Conservation (phyloP, 2,113 vertebrate species). For the Junco hyemalis region DNA sequence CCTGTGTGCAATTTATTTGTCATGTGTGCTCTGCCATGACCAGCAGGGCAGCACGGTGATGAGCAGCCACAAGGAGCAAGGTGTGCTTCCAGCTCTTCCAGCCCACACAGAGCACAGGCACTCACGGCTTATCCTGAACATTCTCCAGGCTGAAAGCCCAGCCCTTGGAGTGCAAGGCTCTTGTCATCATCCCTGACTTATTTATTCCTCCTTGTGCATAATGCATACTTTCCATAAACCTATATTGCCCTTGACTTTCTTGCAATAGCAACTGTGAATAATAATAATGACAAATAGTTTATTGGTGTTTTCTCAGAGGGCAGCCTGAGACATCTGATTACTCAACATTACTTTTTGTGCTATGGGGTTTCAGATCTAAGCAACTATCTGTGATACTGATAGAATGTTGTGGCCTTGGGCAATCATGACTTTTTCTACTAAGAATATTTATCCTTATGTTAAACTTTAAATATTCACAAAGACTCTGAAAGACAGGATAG, state of each 20-base stretch:
- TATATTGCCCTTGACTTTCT: neutral
- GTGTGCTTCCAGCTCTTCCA: neutral
- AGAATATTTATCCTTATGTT: conserved; percentile 19
- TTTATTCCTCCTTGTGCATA: neutral
- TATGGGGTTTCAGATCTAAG: neutral
- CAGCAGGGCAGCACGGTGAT: neutral
- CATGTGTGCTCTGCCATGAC: neutral
- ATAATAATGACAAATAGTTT: neutral
- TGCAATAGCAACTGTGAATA: neutral
- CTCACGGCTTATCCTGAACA: neutral
- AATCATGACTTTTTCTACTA: neutral
- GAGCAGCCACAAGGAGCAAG: neutral
- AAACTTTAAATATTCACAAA: conserved; percentile 37
- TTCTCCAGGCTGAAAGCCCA: neutral
- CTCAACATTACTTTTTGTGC: neutral
- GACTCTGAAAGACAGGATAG: neutral
- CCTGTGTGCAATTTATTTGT: neutral
- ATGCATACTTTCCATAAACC: accelerated
- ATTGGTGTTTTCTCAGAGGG: neutral
- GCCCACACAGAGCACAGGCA: neutral
- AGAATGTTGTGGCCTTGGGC: conserved; percentile 10
- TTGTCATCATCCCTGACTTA: neutral
- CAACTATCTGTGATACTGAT: neutral
- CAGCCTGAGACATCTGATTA: neutral
- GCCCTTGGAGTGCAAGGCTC: accelerated